Evolutionary conservation across 2,797 vertebrate species (phyloP).

Genomic region (Pogoniulus pusillus): DNA sequence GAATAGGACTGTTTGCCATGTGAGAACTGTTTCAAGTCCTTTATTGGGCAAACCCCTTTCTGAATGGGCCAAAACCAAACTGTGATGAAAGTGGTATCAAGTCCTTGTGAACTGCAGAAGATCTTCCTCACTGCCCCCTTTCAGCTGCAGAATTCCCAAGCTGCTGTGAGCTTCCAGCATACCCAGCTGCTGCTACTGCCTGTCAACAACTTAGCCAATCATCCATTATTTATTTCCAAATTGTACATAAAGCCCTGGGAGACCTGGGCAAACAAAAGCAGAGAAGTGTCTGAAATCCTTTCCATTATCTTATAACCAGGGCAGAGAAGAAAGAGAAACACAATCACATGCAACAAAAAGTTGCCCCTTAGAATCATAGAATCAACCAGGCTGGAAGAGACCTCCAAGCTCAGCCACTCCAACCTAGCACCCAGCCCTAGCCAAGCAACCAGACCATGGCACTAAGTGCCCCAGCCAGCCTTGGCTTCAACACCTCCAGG

Average conservation of each 20-base stretch:
- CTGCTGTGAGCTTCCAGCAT: neutral
- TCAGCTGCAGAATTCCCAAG: conserved; percentile 20
- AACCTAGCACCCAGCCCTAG: too few relatives aligned
- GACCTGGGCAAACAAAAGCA: neutral
- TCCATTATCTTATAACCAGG: neutral
- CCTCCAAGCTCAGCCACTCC: too few relatives aligned
- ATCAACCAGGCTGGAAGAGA: too few relatives aligned
- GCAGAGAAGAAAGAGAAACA: neutral
- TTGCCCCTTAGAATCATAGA: too few relatives aligned
- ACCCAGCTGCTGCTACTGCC: conserved; percentile 42
- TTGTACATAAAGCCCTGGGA: conserved; percentile 19
- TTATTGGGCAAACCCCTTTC: neutral
- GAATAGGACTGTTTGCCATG: neutral
- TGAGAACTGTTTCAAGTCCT: neutral
- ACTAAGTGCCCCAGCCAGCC: too few relatives aligned
- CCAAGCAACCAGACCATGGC: too few relatives aligned
- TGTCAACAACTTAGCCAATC: conserved; percentile 39
- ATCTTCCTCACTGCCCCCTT: neutral
- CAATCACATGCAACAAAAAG: neutral
- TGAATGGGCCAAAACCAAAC: neutral
- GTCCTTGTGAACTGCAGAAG: neutral
- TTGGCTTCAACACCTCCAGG: too few relatives aligned
- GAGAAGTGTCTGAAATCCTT: neutral
- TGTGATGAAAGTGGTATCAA: neutral
- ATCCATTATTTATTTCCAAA: conserved; percentile 67